Conservation (phyloP, 2,797 vertebrate genomes). For the Tragopan temminckii region DNA sequence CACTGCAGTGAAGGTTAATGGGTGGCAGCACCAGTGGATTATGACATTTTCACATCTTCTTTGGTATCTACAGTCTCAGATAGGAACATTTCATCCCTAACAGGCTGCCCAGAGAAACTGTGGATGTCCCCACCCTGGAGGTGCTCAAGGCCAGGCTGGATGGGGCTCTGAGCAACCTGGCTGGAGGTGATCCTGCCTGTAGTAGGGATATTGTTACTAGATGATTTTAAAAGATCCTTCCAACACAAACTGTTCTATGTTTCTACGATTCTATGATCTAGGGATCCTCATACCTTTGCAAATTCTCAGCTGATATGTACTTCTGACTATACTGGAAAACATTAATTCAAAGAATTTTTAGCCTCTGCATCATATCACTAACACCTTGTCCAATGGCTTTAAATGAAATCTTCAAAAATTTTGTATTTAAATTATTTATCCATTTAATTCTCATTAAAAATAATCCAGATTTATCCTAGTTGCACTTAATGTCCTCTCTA, state of each 20-base stretch:
- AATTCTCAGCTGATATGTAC: background rate
- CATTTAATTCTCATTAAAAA: constrained; percentile 17
- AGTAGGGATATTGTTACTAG: too few relatives aligned
- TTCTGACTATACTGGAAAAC: background rate
- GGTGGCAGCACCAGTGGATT: background rate
- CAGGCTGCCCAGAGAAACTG: too few relatives aligned
- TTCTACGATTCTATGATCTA: too few relatives aligned
- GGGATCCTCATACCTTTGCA: background rate
- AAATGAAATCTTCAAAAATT: background rate
- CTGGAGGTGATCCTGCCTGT: too few relatives aligned
- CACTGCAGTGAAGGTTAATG: background rate
- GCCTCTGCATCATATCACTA: background rate
- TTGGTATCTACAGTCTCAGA: background rate
- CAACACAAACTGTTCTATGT: too few relatives aligned
- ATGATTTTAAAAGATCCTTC: too few relatives aligned
- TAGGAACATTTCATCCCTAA: background rate
- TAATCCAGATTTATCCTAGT: constrained; percentile 16
- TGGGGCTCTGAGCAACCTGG: too few relatives aligned
- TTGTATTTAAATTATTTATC: constrained; percentile 33
- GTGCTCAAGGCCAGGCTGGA: too few relatives aligned
- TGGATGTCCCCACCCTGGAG: too few relatives aligned
- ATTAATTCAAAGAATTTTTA: background rate
- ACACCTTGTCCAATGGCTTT: background rate
- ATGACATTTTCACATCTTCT: background rate
- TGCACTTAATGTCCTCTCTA: background rate